A percentile compares a stretch with the other conserved stretches of the same genome.
phyloP scores from a whole-genome alignment of 2,888 invertebrate species.

The Synergus japonicus region DNA sequence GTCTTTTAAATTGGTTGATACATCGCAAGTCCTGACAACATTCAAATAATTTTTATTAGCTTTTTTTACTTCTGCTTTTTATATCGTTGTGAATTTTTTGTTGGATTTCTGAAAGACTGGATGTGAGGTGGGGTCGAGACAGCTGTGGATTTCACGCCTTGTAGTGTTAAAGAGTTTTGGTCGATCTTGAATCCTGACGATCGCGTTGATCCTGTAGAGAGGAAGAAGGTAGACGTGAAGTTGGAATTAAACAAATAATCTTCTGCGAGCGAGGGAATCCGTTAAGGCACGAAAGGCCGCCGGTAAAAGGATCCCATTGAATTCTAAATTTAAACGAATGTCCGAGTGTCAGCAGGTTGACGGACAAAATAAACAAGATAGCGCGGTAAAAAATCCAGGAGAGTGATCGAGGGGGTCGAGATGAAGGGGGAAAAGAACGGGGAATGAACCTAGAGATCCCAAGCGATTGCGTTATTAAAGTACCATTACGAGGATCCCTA shows the following conservation, averaged over 20 bases:
- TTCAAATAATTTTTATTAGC: background rate
- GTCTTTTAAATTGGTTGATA: background rate
- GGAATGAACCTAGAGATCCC: constrained; percentile 50
- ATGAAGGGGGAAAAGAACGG: constrained; percentile 43
- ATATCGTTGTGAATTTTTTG: background rate
- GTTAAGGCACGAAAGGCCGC: constrained; percentile 70
- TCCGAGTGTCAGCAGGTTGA: constrained; percentile 72
- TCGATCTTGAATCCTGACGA: background rate
- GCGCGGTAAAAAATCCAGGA: constrained; percentile 52
- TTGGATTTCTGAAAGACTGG: background rate
- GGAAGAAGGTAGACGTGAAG: constrained; percentile 61
- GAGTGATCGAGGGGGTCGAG: constrained; percentile 49
- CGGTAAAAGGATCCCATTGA: constrained; percentile 77
- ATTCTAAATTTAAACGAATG: constrained; percentile 77
- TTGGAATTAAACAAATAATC: constrained; percentile 75
- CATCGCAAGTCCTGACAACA: background rate
- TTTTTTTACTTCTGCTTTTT: background rate
- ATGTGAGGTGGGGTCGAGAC: background rate
- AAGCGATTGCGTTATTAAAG: constrained; percentile 34
- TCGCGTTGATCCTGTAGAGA: constrained; percentile 10
- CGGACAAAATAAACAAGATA: constrained; percentile 72
- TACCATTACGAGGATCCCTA: constrained; percentile 27
- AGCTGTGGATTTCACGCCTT: constrained; percentile 35
- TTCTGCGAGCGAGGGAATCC: constrained; percentile 68
- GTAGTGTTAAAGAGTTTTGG: constrained; percentile 20